These are phyloP conservation scores for Platyura marginata DNA, from an alignment of 1,140 invertebrate species.

Conservation along the genomic window DNA sequence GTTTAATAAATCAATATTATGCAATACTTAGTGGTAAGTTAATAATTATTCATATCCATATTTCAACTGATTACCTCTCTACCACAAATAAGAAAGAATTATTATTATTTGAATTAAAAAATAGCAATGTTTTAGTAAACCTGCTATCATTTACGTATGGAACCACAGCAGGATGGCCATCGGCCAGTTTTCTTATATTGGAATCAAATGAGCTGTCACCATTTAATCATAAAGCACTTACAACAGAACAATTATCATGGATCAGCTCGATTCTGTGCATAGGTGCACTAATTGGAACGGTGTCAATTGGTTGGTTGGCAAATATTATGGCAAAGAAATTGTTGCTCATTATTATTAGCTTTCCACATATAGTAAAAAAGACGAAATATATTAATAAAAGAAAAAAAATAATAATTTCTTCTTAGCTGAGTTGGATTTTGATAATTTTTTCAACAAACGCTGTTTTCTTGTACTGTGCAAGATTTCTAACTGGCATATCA, in stretches of 20 bases:
- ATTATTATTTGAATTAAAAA: no score
- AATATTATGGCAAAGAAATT: constrained; percentile 35
- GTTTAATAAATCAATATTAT: no score
- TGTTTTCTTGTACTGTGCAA: constrained; percentile 19
- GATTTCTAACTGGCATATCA: constrained; percentile 24
- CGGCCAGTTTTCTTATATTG: not conserved
- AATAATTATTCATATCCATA: no score
- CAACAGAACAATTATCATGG: constrained; percentile 28
- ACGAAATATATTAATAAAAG: not conserved
- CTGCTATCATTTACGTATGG: no score
- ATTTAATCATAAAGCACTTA: constrained; percentile 13
- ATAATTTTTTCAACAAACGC: constrained; percentile 9
- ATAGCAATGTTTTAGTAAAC: no score
- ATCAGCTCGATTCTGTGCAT: constrained; percentile 30
- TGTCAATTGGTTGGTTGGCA: constrained; percentile 29
- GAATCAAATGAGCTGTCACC: constrained; percentile 4
- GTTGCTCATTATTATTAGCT: constrained; percentile 11
- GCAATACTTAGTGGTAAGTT: no score
- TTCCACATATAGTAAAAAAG: constrained; percentile 5
- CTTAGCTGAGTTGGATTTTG: not conserved
- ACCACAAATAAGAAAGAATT: no score
- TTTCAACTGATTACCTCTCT: no score
- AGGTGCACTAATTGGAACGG: constrained; percentile 27
- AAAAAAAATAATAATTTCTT: not conserved
- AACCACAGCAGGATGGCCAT: no score